These are phyloP conservation scores for Pinna nobilis DNA, from an alignment of 1,140 invertebrate genomes.

Conservation along the genomic window DNA sequence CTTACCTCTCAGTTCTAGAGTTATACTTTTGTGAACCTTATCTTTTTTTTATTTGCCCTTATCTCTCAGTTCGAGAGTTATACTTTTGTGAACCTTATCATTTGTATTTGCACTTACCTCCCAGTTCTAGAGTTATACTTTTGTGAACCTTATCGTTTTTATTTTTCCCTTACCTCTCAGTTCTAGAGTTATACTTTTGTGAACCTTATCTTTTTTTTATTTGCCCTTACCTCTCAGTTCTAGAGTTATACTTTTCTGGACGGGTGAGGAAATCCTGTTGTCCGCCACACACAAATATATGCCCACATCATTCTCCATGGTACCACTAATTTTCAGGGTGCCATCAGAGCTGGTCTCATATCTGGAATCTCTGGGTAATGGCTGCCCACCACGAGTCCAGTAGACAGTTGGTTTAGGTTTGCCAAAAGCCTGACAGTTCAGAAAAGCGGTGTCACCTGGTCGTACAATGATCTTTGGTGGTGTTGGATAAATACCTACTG, in stretches of 20 bases:
- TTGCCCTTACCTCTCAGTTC: slow-evolving; percentile 42
- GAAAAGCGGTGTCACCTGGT: slow-evolving; percentile 53
- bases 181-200: neutral
- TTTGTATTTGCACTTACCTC: too few relatives aligned
- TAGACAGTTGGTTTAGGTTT: slow-evolving; percentile 37
- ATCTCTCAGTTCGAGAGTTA: too few relatives aligned
- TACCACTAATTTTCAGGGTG: slow-evolving; percentile 50
- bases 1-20: too few relatives aligned
- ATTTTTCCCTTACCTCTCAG: neutral
- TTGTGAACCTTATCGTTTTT: too few relatives aligned
- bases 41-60: too few relatives aligned
- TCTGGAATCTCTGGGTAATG: slow-evolving; percentile 19
- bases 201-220: neutral
- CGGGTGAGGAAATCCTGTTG: slow-evolving; percentile 49
- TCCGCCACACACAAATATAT: slow-evolving; percentile 55
- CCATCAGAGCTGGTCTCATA: slow-evolving; percentile 53
- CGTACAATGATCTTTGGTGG: slow-evolving; percentile 43
- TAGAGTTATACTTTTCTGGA: slow-evolving; percentile 37
- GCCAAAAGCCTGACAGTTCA: slow-evolving; percentile 58
- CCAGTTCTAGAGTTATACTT: too few relatives aligned
- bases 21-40: too few relatives aligned
- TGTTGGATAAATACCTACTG: slow-evolving; percentile 50
- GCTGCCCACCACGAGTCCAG: slow-evolving; percentile 43
- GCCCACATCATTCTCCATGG: slow-evolving; percentile 40
- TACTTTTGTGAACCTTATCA: too few relatives aligned